phyloP scores from a whole-genome alignment of 2,113 vertebrate genomes.

The Gasterosteus aculeatus region DNA sequence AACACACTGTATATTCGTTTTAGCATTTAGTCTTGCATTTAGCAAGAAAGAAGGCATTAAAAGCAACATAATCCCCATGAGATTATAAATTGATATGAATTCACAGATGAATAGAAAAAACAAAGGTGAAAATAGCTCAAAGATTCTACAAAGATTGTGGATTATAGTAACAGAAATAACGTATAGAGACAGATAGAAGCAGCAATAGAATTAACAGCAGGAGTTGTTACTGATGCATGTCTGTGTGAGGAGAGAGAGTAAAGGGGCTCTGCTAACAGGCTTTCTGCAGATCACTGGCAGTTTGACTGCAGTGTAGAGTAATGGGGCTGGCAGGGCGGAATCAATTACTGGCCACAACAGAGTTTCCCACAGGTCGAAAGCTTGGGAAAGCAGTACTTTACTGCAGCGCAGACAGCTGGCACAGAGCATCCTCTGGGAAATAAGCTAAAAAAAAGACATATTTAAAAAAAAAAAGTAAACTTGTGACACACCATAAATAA shows the following conservation, averaged over 20 bases:
- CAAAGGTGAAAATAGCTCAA: background rate
- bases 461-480: slow-evolving; percentile 73
- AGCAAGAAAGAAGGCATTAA: background rate
- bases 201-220: slow-evolving; percentile 11
- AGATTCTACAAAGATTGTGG: background rate
- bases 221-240: slow-evolving; percentile 51
- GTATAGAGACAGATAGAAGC: slow-evolving; percentile 13
- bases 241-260: slow-evolving; percentile 57
- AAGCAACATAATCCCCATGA: background rate
- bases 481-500: slow-evolving; percentile 81
- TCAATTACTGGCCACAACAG: slow-evolving; percentile 99
- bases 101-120: background rate
- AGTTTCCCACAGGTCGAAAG: slow-evolving; percentile 98
- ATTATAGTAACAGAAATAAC: background rate
- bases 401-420: slow-evolving; percentile 88
- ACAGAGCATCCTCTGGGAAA: slow-evolving; percentile 86
- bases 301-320: slow-evolving; percentile 93
- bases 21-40: background rate
- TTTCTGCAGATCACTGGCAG: slow-evolving; percentile 91
- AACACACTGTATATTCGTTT: background rate
- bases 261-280: slow-evolving; percentile 70
- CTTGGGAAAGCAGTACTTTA: slow-evolving; percentile 93
- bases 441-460: slow-evolving; percentile 53
- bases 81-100: background rate
- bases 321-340: slow-evolving; percentile 99